Evolutionary conservation across 2,888 invertebrate species (phyloP), one percentile per base, ranked within the genome.

Genomic region (Agriopis leucophaearia): DNA sequence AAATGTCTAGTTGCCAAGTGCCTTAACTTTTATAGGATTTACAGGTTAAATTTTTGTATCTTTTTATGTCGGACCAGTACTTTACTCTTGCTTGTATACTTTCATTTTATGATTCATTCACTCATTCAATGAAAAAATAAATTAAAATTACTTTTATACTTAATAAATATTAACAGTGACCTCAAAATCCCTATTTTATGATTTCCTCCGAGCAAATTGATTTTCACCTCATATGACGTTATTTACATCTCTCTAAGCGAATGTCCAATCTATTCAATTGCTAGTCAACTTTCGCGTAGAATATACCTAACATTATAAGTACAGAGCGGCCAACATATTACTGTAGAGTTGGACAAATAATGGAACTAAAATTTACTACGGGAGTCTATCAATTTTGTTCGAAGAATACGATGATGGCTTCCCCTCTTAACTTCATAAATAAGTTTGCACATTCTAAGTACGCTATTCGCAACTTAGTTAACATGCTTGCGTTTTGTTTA

Each of bases 401-500:
- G 16, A 16, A 27, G 12, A 6, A 18, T 13, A 27, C 18, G 12
- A 13, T 48, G 9, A 12, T 18, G 18, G 18, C 38, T 15, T 10
- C 38, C 16, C 2, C 16, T 16, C 3, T 15, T 54, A 54, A 16
- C 2, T 16, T 0, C 1, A 40, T 1, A 15, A 8, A 7, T 15
- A 10, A 16, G 8, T 50, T 44, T 27, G 36, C 47, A 50, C 16
- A 18, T 36, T 27, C 18, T 54, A 58, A 55, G 57, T 66, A 44
- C 61, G 15, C 27, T 51, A 35, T 50, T 63, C 40, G 62, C 57
- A 64, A 60, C 60, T 59, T 56, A 58, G 66, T 58, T 52, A 51
- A 66, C 50, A 36, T 44, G 16, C 38, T 27, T 27, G 27, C 27
- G 61, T 57, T 66, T 66, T 56, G 70, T 67, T 74, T 70, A 67